These are phyloP conservation scores for Lophotriccus pileatus DNA, from an alignment of 2,797 vertebrate species.

Conservation along the genomic window DNA sequence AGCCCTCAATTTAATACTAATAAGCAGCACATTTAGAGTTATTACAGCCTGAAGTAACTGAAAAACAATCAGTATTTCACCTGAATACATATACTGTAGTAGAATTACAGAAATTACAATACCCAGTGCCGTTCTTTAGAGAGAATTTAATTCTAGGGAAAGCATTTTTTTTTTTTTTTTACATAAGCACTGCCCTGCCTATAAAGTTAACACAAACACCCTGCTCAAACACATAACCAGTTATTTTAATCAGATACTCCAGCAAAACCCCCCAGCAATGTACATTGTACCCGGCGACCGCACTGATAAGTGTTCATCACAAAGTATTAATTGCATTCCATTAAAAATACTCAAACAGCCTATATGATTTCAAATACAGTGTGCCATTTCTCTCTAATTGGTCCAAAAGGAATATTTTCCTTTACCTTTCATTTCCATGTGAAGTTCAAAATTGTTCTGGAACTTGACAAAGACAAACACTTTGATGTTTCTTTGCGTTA, in stretches of 20 bases:
- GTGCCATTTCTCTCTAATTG: background rate
- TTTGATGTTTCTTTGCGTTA: constrained; percentile 54
- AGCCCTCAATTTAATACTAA: background rate
- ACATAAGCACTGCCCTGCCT: background rate
- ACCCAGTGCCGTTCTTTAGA: background rate
- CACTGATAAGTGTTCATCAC: background rate
- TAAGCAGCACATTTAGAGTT: background rate
- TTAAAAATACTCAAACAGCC: background rate
- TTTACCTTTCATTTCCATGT: background rate
- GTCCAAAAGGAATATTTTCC: background rate
- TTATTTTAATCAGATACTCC: constrained; percentile 36
- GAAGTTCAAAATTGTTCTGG: constrained; percentile 22
- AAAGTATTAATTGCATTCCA: background rate
- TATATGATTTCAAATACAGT: background rate
- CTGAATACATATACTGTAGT: background rate
- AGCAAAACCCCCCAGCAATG: background rate
- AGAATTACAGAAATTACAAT: background rate
- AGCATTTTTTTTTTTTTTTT: background rate
- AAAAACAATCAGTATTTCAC: background rate
- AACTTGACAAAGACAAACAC: constrained; percentile 53
- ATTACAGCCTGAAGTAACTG: background rate
- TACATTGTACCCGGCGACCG: background rate
- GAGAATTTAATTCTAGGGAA: background rate
- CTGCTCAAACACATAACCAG: background rate
- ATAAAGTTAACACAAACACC: background rate